phyloP scores from a whole-genome alignment of 2,113 vertebrate genomes.

The Mystacornis crossleyi region DNA sequence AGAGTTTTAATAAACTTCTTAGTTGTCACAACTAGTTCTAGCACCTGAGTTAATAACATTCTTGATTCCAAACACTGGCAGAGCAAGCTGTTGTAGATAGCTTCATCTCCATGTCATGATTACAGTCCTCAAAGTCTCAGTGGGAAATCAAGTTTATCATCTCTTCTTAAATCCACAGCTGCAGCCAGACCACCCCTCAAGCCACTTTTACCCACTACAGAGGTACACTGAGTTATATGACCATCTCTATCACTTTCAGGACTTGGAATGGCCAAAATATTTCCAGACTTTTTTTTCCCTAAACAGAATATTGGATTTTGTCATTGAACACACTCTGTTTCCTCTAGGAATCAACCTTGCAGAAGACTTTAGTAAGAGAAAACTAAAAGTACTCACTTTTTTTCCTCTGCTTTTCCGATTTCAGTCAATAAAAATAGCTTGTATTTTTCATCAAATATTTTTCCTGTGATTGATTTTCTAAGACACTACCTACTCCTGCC shows the following conservation, averaged over 20 bases:
- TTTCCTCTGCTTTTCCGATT: fast-evolving
- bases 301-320: neutral
- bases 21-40: neutral
- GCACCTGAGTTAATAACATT: neutral
- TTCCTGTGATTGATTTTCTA: neutral
- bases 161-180: neutral
- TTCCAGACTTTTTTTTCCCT: neutral
- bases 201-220: neutral
- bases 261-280: neutral
- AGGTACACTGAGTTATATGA: neutral
- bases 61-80: neutral
- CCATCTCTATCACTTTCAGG: neutral
- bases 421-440: neutral
- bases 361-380: neutral
- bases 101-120: neutral
- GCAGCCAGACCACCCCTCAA: neutral
- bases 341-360: neutral
- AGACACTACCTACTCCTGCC: neutral
- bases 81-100: neutral
- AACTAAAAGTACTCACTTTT: neutral
- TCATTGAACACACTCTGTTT: neutral
- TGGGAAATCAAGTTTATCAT: neutral
- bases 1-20: neutral
- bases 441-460: neutral
- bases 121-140: neutral